Percentiles rank a stretch among this genome's conserved stretches.
phyloP scores from a whole-genome alignment of 1,140 invertebrate species.

The Calephelis virginiensis region DNA sequence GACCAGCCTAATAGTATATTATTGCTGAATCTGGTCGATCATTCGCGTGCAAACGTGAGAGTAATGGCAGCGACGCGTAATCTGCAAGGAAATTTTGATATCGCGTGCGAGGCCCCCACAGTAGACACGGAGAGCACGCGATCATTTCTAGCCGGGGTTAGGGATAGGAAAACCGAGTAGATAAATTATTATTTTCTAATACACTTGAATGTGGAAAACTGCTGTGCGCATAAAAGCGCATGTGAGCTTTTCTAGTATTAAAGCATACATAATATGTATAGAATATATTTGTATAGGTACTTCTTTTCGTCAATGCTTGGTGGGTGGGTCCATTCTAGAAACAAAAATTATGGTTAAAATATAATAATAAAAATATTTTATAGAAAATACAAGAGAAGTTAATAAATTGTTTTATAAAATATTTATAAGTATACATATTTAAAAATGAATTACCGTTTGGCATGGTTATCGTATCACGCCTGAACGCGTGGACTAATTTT shows the following conservation, averaged over 20 bases:
- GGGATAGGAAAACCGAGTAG: conserved; percentile 48
- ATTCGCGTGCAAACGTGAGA: conserved; percentile 46
- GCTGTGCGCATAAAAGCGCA: conserved; percentile 15
- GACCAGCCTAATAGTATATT: neutral
- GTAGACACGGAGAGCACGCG: conserved; percentile 53
- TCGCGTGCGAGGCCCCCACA: conserved; percentile 50
- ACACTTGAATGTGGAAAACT: conserved; percentile 34
- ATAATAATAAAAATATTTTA: too few species aligned
- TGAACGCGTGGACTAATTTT: too few species aligned
- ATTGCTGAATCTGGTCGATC: conserved; percentile 31
- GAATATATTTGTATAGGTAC: too few species aligned
- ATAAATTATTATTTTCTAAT: conserved; percentile 60
- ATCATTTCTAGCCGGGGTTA: conserved; percentile 40
- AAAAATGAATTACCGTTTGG: too few species aligned
- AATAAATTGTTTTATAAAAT: too few species aligned
- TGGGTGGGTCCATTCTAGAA: too few species aligned
- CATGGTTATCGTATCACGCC: too few species aligned
- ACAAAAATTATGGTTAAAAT: too few species aligned
- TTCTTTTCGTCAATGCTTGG: too few species aligned
- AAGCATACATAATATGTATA: too few species aligned
- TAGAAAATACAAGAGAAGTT: too few species aligned
- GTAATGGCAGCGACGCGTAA: conserved; percentile 47
- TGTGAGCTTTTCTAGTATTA: neutral
- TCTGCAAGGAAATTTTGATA: conserved; percentile 67
- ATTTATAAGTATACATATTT: too few species aligned